phyloP scores from a whole-genome alignment of 92 coral and sea anemone species.

The Palythoa grandiflora region DNA sequence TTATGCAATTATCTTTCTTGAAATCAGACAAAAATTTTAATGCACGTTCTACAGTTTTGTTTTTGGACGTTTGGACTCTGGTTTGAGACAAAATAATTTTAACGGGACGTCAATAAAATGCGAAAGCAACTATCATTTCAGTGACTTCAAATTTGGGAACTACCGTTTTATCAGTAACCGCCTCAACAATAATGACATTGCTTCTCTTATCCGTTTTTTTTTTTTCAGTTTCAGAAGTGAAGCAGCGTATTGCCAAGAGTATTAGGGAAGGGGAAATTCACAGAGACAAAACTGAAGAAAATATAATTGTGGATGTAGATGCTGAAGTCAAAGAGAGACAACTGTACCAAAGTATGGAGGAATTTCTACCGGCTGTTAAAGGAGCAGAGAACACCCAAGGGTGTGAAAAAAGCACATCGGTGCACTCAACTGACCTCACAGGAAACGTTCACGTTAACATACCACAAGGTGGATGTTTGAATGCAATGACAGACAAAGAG shows the following conservation, averaged over 20 bases:
- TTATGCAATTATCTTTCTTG: no score
- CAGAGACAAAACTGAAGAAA: constrained; percentile 32
- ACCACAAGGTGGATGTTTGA: neutral
- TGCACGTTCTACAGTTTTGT: no score
- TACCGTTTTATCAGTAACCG: no score
- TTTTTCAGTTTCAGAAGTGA: neutral
- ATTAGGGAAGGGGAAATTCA: constrained; percentile 32
- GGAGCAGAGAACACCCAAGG: neutral
- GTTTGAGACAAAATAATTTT: no score
- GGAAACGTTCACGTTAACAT: neutral
- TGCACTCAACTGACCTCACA: neutral
- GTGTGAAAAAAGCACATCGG: neutral
- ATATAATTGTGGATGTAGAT: constrained; percentile 78
- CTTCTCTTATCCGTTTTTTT: neutral
- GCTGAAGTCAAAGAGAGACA: constrained; percentile 74
- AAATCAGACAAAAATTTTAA: no score
- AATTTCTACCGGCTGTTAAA: constrained; percentile 47
- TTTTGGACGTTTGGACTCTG: no score
- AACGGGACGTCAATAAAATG: no score
- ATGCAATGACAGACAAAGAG: constrained; percentile 29
- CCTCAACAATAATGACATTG: neutral
- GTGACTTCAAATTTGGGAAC: no score
- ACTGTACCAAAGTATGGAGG: constrained; percentile 69
- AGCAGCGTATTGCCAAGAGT: neutral
- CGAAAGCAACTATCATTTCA: no score